Evolutionary conservation across 2,797 vertebrate genomes (phyloP).

Genomic region (Anomalospiza imberbis): DNA sequence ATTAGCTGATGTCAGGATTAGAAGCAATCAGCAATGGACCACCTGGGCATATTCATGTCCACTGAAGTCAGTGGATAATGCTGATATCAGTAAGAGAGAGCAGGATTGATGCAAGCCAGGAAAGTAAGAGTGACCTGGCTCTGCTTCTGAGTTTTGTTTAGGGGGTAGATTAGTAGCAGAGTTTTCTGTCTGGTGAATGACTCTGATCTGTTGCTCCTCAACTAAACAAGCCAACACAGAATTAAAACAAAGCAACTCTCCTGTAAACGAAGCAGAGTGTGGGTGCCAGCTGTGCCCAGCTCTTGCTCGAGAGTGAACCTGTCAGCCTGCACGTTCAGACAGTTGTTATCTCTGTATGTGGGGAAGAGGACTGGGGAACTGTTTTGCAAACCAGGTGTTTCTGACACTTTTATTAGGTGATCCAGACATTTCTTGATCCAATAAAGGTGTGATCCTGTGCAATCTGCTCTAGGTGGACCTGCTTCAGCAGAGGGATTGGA

Average conservation of each 20-base stretch:
- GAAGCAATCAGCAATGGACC: neutral
- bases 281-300: neutral
- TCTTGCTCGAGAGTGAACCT: neutral
- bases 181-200: neutral
- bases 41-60: neutral
- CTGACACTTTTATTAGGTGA: neutral
- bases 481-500: neutral
- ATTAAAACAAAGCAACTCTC: neutral
- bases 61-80: neutral
- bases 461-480: neutral
- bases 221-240: neutral
- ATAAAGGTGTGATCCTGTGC: neutral
- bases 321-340: neutral
- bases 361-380: neutral
- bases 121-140: neutral
- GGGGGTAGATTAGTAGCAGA: neutral
- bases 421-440: neutral
- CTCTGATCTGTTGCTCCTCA: neutral
- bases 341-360: accelerated
- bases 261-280: neutral
- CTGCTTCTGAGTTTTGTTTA: neutral
- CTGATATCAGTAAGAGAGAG: neutral
- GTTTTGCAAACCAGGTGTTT: neutral
- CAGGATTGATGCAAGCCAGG: neutral
- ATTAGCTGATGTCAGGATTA: neutral